Conservation (phyloP, 2,113 vertebrate genomes). For the Antechinus flavipes region DNA sequence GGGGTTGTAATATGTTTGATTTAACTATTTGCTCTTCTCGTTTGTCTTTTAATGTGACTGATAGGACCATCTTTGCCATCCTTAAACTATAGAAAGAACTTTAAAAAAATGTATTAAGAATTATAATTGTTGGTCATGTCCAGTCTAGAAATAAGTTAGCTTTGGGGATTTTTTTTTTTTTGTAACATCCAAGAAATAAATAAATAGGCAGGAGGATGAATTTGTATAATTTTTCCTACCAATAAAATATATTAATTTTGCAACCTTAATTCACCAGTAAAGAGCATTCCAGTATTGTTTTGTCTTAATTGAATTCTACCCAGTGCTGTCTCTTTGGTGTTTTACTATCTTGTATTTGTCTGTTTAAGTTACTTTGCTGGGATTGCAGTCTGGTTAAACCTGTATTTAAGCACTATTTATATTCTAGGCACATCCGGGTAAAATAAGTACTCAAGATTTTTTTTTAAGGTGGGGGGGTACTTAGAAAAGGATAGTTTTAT, state of each 20-base stretch:
- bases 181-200: slow-evolving; percentile 80
- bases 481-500: slow-evolving; percentile 76
- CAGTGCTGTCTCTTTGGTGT: slow-evolving; percentile 78
- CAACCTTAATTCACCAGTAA: slow-evolving; percentile 81
- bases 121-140: slow-evolving; percentile 78
- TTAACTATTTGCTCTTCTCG: slow-evolving; percentile 87
- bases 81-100: slow-evolving; percentile 78
- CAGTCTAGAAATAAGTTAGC: slow-evolving; percentile 81
- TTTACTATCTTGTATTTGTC: slow-evolving; percentile 79
- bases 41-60: slow-evolving; percentile 66
- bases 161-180: slow-evolving; percentile 77
- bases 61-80: slow-evolving; percentile 74
- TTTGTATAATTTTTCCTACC: slow-evolving; percentile 69
- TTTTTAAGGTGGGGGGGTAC: slow-evolving; percentile 21
- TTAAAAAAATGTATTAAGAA: slow-evolving; percentile 79
- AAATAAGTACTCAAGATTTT: slow-evolving; percentile 70
- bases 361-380: slow-evolving; percentile 84
- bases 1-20: slow-evolving; percentile 86
- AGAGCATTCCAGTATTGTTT: slow-evolving; percentile 72
- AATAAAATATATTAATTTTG: slow-evolving; percentile 78
- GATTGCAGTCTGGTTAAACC: slow-evolving; percentile 83
- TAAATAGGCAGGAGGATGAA: slow-evolving; percentile 76
- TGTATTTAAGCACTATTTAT: slow-evolving; percentile 76
- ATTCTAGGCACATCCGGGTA: slow-evolving; percentile 76
- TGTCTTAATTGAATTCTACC: slow-evolving; percentile 83